A percentile compares a stretch with the other conserved stretches of the same genome.
These are phyloP conservation scores for Eupithecia subfuscata DNA, from an alignment of 2,888 invertebrate genomes.

Conservation along the genomic window DNA sequence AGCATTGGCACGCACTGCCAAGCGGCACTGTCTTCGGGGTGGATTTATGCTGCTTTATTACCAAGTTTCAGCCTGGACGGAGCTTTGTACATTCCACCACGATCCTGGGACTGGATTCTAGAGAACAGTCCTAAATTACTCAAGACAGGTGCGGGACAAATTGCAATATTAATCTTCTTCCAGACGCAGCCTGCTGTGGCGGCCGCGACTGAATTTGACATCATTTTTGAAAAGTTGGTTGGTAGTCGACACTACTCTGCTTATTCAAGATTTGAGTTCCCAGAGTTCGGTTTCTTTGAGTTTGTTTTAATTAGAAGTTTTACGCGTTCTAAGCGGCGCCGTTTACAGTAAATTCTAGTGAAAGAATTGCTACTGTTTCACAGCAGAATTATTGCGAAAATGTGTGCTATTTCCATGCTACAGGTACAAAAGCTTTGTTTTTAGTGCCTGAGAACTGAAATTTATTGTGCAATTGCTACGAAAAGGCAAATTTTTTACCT, in stretches of 20 bases:
- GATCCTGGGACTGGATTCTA: background rate
- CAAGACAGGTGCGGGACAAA: background rate
- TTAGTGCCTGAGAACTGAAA: background rate
- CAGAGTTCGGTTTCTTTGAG: background rate
- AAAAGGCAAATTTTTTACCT: background rate
- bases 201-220: background rate
- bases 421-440: conserved; percentile 7
- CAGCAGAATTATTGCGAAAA: conserved; percentile 4
- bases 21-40: conserved; percentile 44
- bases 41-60: conserved; percentile 42
- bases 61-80: conserved; percentile 22
- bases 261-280: background rate
- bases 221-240: background rate
- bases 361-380: background rate
- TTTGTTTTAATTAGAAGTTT: background rate
- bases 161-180: background rate
- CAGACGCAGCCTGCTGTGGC: background rate
- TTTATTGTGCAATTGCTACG: background rate
- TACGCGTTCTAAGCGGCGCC: background rate
- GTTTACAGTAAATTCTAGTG: background rate
- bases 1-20: conserved; percentile 38
- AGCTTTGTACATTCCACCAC: conserved; percentile 30
- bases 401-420: background rate
- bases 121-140: background rate
- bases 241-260: background rate